phyloP scores from a whole-genome alignment of 2,797 vertebrate genomes.

The Scolopax bukidnonensis region DNA sequence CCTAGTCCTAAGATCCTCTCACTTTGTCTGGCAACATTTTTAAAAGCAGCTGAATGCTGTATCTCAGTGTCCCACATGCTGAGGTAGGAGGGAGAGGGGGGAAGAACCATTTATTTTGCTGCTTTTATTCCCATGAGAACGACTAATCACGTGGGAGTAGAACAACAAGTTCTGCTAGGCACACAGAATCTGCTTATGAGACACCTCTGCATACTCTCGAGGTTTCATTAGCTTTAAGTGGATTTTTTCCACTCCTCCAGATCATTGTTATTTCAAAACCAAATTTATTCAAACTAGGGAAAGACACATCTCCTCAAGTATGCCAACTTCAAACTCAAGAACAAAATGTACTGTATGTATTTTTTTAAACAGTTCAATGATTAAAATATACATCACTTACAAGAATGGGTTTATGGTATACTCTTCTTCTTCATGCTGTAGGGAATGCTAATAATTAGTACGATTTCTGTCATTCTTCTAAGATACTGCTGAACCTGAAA shows the following conservation, averaged over 20 bases:
- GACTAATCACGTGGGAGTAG: slow-evolving; percentile 51
- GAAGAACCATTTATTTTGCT: slow-evolving; percentile 18
- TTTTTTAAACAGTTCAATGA: background rate
- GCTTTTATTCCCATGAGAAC: slow-evolving; percentile 63
- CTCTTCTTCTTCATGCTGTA: background rate
- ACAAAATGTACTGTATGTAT: background rate
- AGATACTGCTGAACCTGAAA: background rate
- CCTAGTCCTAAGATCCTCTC: background rate
- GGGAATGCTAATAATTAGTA: slow-evolving; percentile 8
- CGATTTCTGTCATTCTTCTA: slow-evolving; percentile 18
- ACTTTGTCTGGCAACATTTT: background rate
- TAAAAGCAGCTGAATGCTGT: background rate
- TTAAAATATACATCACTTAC: background rate
- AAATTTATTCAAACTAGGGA: slow-evolving; percentile 65
- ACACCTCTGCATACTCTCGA: slow-evolving; percentile 57
- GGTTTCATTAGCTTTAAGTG: slow-evolving; percentile 63
- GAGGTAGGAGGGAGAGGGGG: background rate
- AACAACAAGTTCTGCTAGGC: slow-evolving; percentile 70
- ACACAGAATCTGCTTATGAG: slow-evolving; percentile 54
- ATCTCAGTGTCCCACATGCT: background rate
- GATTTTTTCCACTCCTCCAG: slow-evolving; percentile 59
- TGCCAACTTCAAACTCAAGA: slow-evolving; percentile 11
- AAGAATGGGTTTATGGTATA: background rate
- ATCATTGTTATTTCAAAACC: slow-evolving; percentile 64
- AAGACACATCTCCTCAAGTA: slow-evolving; percentile 11